phyloP scores from a whole-genome alignment of 2,113 vertebrate species.

The Sceloporus tristichus region DNA sequence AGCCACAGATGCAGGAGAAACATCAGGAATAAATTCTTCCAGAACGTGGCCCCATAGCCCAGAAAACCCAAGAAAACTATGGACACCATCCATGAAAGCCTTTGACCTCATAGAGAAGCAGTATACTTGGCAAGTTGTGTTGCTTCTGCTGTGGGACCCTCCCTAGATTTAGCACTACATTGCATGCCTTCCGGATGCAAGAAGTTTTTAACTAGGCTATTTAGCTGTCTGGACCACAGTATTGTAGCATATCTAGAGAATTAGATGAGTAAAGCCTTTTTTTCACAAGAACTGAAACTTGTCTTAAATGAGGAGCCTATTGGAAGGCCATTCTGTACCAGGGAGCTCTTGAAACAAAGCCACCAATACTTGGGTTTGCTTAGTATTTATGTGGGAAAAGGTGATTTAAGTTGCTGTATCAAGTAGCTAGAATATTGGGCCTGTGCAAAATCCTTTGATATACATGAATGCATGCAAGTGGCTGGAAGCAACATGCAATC shows the following conservation, averaged over 20 bases:
- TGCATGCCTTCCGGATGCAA: neutral
- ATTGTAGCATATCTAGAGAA: neutral
- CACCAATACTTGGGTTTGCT: neutral
- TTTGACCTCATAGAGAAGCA: neutral
- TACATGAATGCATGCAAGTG: neutral
- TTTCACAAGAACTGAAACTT: neutral
- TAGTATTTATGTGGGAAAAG: neutral
- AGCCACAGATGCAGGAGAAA: too few species aligned
- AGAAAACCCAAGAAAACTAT: too few species aligned
- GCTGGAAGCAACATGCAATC: neutral
- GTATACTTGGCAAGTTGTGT: neutral
- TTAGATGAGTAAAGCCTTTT: neutral
- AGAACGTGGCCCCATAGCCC: too few species aligned
- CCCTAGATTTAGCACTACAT: neutral
- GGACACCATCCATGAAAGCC: too few species aligned
- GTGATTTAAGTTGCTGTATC: neutral
- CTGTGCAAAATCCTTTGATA: neutral
- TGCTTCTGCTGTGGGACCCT: neutral
- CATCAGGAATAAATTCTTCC: too few species aligned
- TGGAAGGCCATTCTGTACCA: neutral
- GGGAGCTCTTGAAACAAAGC: neutral
- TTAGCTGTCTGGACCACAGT: neutral
- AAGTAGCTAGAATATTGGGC: neutral
- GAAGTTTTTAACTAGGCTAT: neutral
- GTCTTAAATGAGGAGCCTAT: neutral